Evolutionary conservation across 2,797 vertebrate genomes (phyloP).

Genomic region (Brotula barbata): DNA sequence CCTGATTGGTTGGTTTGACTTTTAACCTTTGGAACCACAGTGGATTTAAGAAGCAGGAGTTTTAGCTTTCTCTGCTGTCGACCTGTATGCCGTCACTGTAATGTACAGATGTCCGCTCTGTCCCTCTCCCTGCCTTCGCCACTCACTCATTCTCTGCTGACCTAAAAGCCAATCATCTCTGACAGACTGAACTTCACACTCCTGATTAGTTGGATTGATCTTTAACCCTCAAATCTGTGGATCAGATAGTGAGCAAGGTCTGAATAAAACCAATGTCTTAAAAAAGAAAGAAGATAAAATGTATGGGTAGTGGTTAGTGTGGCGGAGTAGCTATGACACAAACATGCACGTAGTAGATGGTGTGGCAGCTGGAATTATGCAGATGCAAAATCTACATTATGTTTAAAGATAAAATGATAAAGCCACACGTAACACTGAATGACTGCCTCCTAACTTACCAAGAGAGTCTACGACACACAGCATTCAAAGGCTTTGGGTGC

Average conservation of each 20-base stretch:
- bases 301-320: background rate
- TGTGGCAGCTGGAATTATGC: background rate
- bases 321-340: too few relatives aligned
- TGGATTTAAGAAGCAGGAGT: conserved; percentile 1
- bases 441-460: too few relatives aligned
- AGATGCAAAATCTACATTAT: too few relatives aligned
- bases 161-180: conserved; percentile 18
- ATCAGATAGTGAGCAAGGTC: too few relatives aligned
- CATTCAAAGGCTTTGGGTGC: too few relatives aligned
- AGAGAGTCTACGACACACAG: too few relatives aligned
- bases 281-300: too few relatives aligned
- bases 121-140: conserved; percentile 28
- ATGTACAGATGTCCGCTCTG: conserved; percentile 11
- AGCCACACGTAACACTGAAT: background rate
- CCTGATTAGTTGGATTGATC: conserved; percentile 51
- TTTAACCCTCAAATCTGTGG: conserved; percentile 37
- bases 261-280: too few relatives aligned
- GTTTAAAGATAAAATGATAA: background rate
- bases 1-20: background rate
- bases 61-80: conserved; percentile 1
- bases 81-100: conserved; percentile 1
- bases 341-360: background rate
- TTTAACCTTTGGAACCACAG: conserved; percentile 9
- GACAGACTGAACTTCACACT: conserved; percentile 57
- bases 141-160: conserved; percentile 8